Percentiles rank a stretch among this genome's conserved stretches.
Evolutionary conservation across 2,888 invertebrate species (phyloP).

Genomic region (Athripsodes cinereus): DNA sequence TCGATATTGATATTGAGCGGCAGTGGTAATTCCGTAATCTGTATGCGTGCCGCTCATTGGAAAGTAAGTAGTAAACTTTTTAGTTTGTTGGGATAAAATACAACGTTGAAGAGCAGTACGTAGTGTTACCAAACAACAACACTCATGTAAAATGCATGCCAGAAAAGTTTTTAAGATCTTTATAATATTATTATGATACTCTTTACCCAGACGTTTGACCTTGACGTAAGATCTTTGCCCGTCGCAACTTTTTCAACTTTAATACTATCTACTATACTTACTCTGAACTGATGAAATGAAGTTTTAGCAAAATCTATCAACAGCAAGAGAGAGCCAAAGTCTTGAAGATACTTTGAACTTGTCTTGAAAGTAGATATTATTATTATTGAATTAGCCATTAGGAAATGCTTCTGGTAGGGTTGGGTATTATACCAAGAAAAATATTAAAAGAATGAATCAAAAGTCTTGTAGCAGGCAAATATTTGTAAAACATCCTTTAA

Average conservation of each 20-base stretch:
- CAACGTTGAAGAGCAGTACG: not conserved
- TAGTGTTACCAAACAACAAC: not conserved
- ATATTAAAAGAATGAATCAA: too few relatives aligned
- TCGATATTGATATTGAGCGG: too few relatives aligned
- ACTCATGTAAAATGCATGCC: conserved; percentile 2
- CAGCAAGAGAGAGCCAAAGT: not conserved
- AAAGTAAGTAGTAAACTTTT: not conserved
- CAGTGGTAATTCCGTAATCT: too few relatives aligned
- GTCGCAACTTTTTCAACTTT: not conserved
- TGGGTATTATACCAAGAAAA: too few relatives aligned
- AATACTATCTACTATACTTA: not conserved
- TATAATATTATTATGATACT: not conserved
- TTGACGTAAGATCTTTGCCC: not conserved
- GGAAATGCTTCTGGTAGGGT: not conserved
- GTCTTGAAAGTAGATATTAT: too few relatives aligned
- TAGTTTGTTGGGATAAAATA: not conserved
- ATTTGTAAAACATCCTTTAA: too few relatives aligned
- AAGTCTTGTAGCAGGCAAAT: too few relatives aligned
- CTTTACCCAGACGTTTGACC: not conserved
- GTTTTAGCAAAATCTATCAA: not conserved
- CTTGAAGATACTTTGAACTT: not conserved
- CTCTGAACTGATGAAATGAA: not conserved
- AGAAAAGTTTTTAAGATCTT: not conserved
- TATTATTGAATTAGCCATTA: not conserved
- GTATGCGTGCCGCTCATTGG: not conserved